These are phyloP conservation scores for Saturnia pavonia DNA, from an alignment of 2,888 invertebrate species.

Conservation along the genomic window DNA sequence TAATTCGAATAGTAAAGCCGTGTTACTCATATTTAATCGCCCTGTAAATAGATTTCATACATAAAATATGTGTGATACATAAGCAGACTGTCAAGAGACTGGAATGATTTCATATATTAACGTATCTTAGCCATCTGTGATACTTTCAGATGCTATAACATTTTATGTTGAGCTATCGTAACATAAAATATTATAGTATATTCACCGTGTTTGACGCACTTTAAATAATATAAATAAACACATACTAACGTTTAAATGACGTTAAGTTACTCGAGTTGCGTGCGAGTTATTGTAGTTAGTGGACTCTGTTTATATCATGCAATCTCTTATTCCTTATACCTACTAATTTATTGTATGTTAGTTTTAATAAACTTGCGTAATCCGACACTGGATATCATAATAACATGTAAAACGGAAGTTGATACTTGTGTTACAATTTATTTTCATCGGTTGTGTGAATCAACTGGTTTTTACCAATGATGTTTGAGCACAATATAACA, in stretches of 20 bases:
- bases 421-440: conserved; percentile 7
- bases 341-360: not conserved
- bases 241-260: not conserved
- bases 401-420: not conserved
- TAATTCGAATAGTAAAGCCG: too few relatives aligned
- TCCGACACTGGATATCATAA: not conserved
- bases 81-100: too few relatives aligned
- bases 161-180: too few relatives aligned
- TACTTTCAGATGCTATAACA: too few relatives aligned
- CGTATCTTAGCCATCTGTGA: too few relatives aligned
- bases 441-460: conserved; percentile 13
- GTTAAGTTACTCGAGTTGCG: not conserved
- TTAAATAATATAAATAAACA: too few relatives aligned
- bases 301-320: not conserved
- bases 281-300: not conserved
- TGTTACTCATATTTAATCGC: too few relatives aligned
- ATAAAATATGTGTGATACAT: too few relatives aligned
- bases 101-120: too few relatives aligned
- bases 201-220: too few relatives aligned
- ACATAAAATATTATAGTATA: too few relatives aligned
- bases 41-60: too few relatives aligned
- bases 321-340: not conserved
- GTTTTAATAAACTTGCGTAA: not conserved
- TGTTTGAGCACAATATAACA: conserved; percentile 15
- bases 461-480: conserved; percentile 12